Evolutionary conservation across 2,797 vertebrate species (phyloP).

Genomic region (Ceryle rudis): DNA sequence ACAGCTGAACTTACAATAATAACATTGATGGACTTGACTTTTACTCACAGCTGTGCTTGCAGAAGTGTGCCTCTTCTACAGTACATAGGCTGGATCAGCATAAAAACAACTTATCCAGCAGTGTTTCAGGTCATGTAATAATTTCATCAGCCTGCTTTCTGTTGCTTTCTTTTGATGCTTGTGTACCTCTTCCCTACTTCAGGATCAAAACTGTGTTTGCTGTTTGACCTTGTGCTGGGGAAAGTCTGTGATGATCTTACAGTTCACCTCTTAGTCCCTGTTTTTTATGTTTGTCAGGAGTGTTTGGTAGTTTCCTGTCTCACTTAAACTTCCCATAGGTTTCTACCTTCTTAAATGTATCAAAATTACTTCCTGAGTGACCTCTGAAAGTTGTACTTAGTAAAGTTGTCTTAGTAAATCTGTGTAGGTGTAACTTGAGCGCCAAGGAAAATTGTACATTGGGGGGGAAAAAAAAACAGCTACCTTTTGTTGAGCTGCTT

Average conservation of each 20-base stretch:
- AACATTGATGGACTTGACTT: not conserved
- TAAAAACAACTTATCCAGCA: not conserved
- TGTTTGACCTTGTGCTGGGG: fast-evolving
- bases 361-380: not conserved
- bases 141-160: not conserved
- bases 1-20: not conserved
- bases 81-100: not conserved
- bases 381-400: not conserved
- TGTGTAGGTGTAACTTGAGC: not conserved
- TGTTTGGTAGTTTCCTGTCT: not conserved
- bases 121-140: not conserved
- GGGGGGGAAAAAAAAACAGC: not conserved
- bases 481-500: not conserved
- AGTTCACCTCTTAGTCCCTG: not conserved
- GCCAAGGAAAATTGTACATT: not conserved
- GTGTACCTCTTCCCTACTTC: fast-evolving
- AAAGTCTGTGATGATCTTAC: fast-evolving
- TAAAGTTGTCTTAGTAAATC: not conserved
- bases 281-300: not conserved
- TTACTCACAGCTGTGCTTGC: not conserved
- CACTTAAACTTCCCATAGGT: not conserved
- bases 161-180: not conserved
- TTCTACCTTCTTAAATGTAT: not conserved
- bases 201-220: not conserved
- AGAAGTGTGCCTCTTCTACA: not conserved